Evolutionary conservation across 2,888 invertebrate species (phyloP).

Genomic region (Scaptomyza parva): DNA sequence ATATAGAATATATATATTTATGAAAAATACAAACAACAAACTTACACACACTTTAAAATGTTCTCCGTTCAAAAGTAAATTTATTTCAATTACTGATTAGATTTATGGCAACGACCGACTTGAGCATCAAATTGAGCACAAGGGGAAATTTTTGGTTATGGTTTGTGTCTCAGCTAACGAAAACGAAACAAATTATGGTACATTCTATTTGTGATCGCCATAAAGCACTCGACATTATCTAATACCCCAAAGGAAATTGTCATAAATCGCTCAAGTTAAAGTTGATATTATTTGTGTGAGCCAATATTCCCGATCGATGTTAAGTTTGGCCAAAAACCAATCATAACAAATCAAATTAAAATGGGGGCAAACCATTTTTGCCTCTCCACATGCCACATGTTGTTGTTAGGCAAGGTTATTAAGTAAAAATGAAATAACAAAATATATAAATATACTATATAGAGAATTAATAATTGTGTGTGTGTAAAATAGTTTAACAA

Average conservation of each 20-base stretch:
- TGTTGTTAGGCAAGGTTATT: conserved; percentile 66
- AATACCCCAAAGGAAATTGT: conserved; percentile 7
- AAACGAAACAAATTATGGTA: conserved; percentile 1
- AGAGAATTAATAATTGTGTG: conserved; percentile 18
- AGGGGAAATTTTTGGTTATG: neutral
- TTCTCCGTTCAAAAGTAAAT: conserved; percentile 9
- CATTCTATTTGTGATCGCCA: conserved; percentile 2
- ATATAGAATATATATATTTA: conserved; percentile 58
- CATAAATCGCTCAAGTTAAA: conserved; percentile 5
- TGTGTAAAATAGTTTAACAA: conserved; percentile 17
- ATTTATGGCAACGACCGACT: neutral
- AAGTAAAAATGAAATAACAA: conserved; percentile 39
- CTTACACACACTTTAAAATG: neutral
- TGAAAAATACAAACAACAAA: conserved; percentile 11
- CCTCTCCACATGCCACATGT: conserved; percentile 53
- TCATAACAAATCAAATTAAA: neutral
- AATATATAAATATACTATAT: conserved; percentile 39
- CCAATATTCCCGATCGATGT: conserved; percentile 22
- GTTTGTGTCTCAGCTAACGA: conserved; percentile 24
- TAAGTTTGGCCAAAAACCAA: conserved; percentile 3
- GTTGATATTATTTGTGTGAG: neutral
- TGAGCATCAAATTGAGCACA: conserved; percentile 1
- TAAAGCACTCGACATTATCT: conserved; percentile 19
- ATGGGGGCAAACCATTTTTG: conserved; percentile 11
- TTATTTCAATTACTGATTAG: neutral